Percentiles rank a stretch among this genome's conserved stretches.
Evolutionary conservation across 2,797 vertebrate species (phyloP).

Genomic region (Danio choprae): DNA sequence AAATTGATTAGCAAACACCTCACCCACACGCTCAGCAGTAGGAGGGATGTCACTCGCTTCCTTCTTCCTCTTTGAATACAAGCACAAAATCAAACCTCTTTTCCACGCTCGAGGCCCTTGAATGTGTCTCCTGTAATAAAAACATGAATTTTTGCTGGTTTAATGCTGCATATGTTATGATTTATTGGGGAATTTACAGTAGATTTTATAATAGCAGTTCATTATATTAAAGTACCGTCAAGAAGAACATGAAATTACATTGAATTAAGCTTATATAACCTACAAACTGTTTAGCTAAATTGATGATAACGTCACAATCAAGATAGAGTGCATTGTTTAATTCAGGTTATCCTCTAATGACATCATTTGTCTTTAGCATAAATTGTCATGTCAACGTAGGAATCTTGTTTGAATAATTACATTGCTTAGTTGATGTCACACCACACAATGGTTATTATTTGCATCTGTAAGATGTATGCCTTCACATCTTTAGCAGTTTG

Average conservation of each 20-base stretch:
- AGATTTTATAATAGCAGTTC: not conserved
- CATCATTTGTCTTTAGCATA: slow-evolving; percentile 23
- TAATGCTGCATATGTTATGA: not conserved
- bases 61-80: slow-evolving; percentile 54
- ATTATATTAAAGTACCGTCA: not conserved
- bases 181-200: not conserved
- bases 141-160: not conserved
- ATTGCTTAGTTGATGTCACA: slow-evolving; percentile 25
- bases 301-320: slow-evolving; percentile 5
- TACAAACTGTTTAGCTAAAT: not conserved
- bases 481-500: slow-evolving; percentile 6
- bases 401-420: slow-evolving; percentile 22
- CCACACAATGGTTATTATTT: slow-evolving; percentile 11
- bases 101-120: slow-evolving; percentile 56
- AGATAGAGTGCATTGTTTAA: slow-evolving; percentile 30
- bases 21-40: slow-evolving; percentile 79
- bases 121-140: slow-evolving; percentile 9
- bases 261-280: not conserved
- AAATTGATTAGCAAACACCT: slow-evolving; percentile 82
- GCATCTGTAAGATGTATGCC: slow-evolving; percentile 5
- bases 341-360: slow-evolving; percentile 21
- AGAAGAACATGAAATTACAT: not conserved
- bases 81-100: slow-evolving; percentile 57
- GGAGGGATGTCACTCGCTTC: slow-evolving; percentile 57
- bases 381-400: slow-evolving; percentile 26